Evolutionary conservation across 1,140 invertebrate genomes (phyloP).

Genomic region (Pogonomyrmex californicus): DNA sequence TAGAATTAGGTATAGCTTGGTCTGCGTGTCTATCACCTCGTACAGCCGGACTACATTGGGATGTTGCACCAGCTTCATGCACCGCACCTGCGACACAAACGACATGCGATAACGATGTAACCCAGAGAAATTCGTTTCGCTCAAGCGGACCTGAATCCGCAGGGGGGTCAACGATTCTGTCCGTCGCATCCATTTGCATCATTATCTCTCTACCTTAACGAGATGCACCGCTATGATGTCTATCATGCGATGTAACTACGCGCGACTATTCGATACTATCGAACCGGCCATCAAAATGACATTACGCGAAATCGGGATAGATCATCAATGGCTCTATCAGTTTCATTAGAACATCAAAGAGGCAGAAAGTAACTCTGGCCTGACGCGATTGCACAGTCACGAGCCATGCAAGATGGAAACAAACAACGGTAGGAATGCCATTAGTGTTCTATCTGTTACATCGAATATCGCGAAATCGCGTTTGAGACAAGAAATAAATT

Average conservation of each 20-base stretch:
- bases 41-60: constrained; percentile 99
- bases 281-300: constrained; percentile 43
- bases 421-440: not conserved
- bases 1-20: constrained; percentile 97
- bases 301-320: constrained; percentile 51
- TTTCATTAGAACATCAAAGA: constrained; percentile 41
- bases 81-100: constrained; percentile 90
- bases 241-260: constrained; percentile 49
- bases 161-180: constrained; percentile 64
- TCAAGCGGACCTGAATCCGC: not conserved
- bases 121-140: not conserved
- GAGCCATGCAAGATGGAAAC: not conserved
- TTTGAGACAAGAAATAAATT: not conserved
- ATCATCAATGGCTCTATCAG: constrained; percentile 4
- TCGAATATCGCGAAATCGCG: not conserved
- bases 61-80: constrained; percentile 99
- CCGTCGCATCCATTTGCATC: constrained; percentile 11
- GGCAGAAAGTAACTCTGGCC: not conserved
- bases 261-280: constrained; percentile 47
- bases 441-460: not conserved
- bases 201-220: constrained; percentile 73
- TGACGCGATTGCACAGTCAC: constrained; percentile 26
- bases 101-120: not conserved
- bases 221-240: constrained; percentile 67
- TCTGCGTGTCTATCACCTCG: constrained; percentile 99